Evolutionary conservation across 1,140 invertebrate species (phyloP), one percentile per base, ranked within the genome.

Genomic region (Myzus persicae): DNA sequence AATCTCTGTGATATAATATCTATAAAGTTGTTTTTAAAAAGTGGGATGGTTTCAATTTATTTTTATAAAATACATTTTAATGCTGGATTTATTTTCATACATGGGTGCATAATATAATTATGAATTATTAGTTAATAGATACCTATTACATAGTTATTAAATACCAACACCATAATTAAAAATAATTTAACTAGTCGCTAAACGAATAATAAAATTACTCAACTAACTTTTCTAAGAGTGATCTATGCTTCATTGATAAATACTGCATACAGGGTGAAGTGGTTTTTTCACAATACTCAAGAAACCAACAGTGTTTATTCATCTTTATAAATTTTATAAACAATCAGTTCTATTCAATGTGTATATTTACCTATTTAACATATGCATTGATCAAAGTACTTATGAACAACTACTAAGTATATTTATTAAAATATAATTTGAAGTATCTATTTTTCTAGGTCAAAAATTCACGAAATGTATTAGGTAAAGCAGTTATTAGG

Each of bases 241-340:
- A 87, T 46, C 84, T 87, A 87, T 87, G 40, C 42, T 87, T 87
- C 42, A 44, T 87, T 31, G 42, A 42, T 9, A 87, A 46, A 87
- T 87, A 87, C 20, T 46, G 24, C 42, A 87, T 44, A 87, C 84
- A 87, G 14, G 42, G 84, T 44, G 84, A 44, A 2, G 84, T 31
- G 31, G 84, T 87, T 87, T 87, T 87, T 87, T 87, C 84, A 46
- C 84, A 87, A 87, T 22, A 44, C 6, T 44, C 42, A 31, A 20
- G 24, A 44, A 42, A 87, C 84, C 42, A 87, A 44, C 1, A n/a
- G 84, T 46, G 42, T 44, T 38, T 44, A 31, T 14, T n/a, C 26
- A 87, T n/a, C 59, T 31, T 42, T 14, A 38, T 44, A 14, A 87
- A 5, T 31, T 46, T 81, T 7, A 81, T 38, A 76, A 38, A 7